Conservation (phyloP, 2,797 vertebrate species). For the Tokudaia muenninki region DNA sequence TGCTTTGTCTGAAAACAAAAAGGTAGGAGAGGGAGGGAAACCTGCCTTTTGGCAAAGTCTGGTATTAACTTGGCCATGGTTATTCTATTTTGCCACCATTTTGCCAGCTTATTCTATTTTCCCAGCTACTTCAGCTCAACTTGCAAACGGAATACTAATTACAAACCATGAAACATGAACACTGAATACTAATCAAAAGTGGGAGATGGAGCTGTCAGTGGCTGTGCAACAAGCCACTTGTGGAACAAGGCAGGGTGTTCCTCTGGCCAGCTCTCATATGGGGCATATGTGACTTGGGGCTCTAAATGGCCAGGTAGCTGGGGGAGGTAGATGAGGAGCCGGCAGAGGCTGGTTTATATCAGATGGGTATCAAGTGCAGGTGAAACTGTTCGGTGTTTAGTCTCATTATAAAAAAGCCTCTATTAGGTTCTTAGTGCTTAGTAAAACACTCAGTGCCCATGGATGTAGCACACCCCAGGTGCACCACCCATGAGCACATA, state of each 20-base stretch:
- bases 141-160: slow-evolving; percentile 12
- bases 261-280: slow-evolving; percentile 36
- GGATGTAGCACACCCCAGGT: neutral
- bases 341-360: neutral
- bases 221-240: neutral
- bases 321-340: neutral
- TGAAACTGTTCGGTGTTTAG: neutral
- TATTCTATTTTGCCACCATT: neutral
- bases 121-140: slow-evolving; percentile 15
- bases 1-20: neutral
- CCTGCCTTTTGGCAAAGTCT: neutral
- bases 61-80: neutral
- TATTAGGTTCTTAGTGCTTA: neutral
- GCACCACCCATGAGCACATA: neutral
- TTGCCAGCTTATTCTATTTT: slow-evolving; percentile 28
- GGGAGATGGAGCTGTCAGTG: slow-evolving; percentile 50
- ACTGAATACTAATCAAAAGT: slow-evolving; percentile 19
- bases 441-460: neutral
- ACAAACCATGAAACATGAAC: slow-evolving; percentile 13
- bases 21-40: neutral
- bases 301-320: neutral
- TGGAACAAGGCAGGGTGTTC: slow-evolving; percentile 45
- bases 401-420: neutral
- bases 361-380: slow-evolving; percentile 2
- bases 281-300: neutral